phyloP scores from a whole-genome alignment of 2,888 invertebrate species.

The Acronicta aceris region DNA sequence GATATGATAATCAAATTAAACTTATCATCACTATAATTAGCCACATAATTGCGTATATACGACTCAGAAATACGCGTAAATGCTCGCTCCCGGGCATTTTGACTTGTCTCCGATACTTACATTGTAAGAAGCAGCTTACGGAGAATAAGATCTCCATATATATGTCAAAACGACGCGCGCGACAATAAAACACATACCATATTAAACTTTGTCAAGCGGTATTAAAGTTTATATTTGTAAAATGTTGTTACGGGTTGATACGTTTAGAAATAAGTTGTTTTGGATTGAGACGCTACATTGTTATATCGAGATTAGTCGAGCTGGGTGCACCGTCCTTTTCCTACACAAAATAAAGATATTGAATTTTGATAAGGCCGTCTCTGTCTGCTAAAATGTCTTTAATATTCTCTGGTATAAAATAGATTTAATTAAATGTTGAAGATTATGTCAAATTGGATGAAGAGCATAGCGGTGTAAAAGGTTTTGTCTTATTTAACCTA shows the following conservation, averaged over 20 bases:
- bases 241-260: slow-evolving; percentile 47
- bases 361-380: slow-evolving; percentile 83
- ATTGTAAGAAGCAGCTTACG: slow-evolving; percentile 75
- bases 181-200: slow-evolving; percentile 39
- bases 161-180: slow-evolving; percentile 35
- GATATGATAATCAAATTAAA: slow-evolving; percentile 59
- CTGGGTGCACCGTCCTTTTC: slow-evolving; percentile 82
- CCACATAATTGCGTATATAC: slow-evolving; percentile 55
- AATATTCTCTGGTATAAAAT: slow-evolving; percentile 67
- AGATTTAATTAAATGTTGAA: slow-evolving; percentile 64
- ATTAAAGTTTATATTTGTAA: slow-evolving; percentile 52
- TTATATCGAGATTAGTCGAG: slow-evolving; percentile 82
- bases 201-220: slow-evolving; percentile 50
- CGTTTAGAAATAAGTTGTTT: slow-evolving; percentile 66
- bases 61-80: slow-evolving; percentile 63
- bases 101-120: slow-evolving; percentile 69
- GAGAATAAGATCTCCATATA: slow-evolving; percentile 61
- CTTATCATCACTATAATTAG: slow-evolving; percentile 64
- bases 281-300: slow-evolving; percentile 85
- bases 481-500: slow-evolving; percentile 33
- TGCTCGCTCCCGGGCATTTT: slow-evolving; percentile 63
- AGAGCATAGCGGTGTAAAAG: slow-evolving; percentile 33
- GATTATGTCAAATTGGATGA: slow-evolving; percentile 57
- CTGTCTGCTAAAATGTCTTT: slow-evolving; percentile 72
- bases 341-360: slow-evolving; percentile 85